Evolutionary conservation across 2,797 vertebrate species (phyloP).

Genomic region (Xenops minutus): DNA sequence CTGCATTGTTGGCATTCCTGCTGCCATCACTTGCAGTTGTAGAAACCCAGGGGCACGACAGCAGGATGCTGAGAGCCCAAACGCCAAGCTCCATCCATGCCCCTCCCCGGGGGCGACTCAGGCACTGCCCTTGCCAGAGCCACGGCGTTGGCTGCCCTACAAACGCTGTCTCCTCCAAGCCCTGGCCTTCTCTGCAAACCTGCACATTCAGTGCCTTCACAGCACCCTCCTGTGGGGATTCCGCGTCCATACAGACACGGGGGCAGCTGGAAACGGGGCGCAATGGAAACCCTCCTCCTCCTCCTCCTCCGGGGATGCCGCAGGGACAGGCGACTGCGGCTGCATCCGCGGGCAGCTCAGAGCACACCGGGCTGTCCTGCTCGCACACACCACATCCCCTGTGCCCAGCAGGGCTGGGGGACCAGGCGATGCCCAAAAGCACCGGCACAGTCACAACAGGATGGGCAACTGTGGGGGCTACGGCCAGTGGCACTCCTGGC

Average conservation of each 20-base stretch:
- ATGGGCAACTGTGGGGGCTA: rapidly evolving
- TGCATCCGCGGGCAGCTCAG: neutral
- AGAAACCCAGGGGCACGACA: rapidly evolving
- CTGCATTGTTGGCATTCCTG: rapidly evolving
- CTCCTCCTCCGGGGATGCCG: neutral
- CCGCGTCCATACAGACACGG: slow-evolving; percentile 20
- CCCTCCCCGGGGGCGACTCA: neutral
- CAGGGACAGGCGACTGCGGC: neutral
- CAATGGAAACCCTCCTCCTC: neutral
- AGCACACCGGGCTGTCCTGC: neutral
- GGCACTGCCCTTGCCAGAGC: neutral
- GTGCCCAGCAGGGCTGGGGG: rapidly evolving
- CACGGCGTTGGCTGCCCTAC: neutral
- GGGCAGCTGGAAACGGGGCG: slow-evolving; percentile 17
- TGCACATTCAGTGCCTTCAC: slow-evolving; percentile 46
- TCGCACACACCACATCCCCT: rapidly evolving
- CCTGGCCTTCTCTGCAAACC: neutral
- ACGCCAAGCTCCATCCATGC: rapidly evolving
- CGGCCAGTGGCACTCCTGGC: neutral
- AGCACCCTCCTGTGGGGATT: slow-evolving; percentile 66
- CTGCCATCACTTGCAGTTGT: rapidly evolving
- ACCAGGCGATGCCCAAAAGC: neutral
- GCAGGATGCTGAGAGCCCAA: neutral
- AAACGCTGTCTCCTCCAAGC: neutral
- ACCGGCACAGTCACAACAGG: neutral